phyloP scores from a whole-genome alignment of 2,113 vertebrate species.

The Pangasianodon gigas region DNA sequence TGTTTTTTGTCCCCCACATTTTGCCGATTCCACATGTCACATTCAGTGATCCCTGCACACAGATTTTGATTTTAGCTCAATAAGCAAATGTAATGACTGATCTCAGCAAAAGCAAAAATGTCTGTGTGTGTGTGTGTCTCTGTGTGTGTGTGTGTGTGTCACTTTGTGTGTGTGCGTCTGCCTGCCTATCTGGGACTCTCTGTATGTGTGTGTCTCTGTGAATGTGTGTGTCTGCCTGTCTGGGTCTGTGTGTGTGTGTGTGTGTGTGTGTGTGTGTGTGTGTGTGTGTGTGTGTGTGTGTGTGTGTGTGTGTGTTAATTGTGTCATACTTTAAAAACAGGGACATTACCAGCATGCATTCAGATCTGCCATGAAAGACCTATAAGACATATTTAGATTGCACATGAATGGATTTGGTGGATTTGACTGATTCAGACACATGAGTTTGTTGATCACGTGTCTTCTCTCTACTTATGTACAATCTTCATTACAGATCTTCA shows the following conservation, averaged over 20 bases:
- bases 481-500: neutral
- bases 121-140: neutral
- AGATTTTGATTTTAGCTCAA: neutral
- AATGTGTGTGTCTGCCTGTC: neutral
- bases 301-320: neutral
- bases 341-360: too few species aligned
- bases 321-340: too few species aligned
- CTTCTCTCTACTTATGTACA: too few species aligned
- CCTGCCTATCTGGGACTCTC: neutral
- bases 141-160: neutral
- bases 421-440: too few species aligned
- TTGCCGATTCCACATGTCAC: neutral
- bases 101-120: neutral
- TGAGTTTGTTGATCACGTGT: too few species aligned
- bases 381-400: too few species aligned
- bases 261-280: neutral
- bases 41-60: slow-evolving; percentile 22
- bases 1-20: neutral
- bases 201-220: neutral
- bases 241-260: neutral
- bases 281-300: neutral
- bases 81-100: neutral
- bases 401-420: too few species aligned
- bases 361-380: too few species aligned
- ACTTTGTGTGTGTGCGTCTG: neutral